Evolutionary conservation across 2,888 invertebrate species (phyloP).

Genomic region (Nipponacmea schrenckii): DNA sequence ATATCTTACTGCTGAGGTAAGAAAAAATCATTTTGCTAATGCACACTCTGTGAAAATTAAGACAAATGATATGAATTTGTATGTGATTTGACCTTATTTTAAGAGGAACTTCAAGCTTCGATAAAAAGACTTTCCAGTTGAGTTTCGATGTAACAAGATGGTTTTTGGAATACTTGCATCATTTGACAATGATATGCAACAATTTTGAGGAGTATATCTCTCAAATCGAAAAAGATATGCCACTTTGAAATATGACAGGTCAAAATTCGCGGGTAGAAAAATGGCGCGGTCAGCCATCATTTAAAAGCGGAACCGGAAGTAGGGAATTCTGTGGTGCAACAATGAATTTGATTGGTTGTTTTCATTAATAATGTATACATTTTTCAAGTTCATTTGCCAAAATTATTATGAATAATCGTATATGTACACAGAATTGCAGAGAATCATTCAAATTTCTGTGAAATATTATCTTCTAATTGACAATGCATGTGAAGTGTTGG

Average conservation of each 20-base stretch:
- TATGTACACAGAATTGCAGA: no score
- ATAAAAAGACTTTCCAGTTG: constrained; percentile 4
- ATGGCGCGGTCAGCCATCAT: constrained; percentile 30
- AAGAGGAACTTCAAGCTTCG: not conserved
- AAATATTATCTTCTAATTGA: no score
- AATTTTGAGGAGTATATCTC: not conserved
- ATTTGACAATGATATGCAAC: not conserved
- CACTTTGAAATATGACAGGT: constrained; percentile 4
- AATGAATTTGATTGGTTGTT: no score
- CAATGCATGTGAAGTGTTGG: no score
- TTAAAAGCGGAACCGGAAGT: constrained; percentile 11
- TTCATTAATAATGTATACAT: no score
- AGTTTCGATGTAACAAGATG: not conserved
- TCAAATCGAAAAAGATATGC: not conserved
- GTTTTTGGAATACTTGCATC: constrained; percentile 7
- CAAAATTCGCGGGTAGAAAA: constrained; percentile 32
- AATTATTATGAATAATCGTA: no score
- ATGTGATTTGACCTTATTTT: no score
- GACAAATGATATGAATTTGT: no score
- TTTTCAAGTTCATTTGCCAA: no score
- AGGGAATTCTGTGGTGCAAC: not conserved
- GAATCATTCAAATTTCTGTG: no score
- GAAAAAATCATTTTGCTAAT: constrained; percentile 9
- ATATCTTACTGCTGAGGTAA: constrained; percentile 98
- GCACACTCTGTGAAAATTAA: no score